Conservation (phyloP, 2,797 vertebrate genomes). For the Austrolebias charrua region DNA sequence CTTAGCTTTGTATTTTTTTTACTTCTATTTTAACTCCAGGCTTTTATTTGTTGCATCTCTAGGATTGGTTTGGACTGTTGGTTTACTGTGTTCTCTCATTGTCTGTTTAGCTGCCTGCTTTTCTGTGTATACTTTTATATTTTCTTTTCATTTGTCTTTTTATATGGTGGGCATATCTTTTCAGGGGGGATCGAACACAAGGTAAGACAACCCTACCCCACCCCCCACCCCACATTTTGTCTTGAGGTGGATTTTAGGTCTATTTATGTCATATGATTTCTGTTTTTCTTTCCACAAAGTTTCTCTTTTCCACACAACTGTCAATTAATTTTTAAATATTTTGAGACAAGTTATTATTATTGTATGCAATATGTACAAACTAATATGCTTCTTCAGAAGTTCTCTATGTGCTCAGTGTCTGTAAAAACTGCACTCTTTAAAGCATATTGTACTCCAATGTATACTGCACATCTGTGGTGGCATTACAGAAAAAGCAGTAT, state of each 20-base stretch:
- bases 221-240: constrained; percentile 71
- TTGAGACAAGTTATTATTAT: constrained; percentile 16
- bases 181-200: constrained; percentile 76
- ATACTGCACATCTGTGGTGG: too few relatives aligned
- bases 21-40: constrained; percentile 71
- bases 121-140: constrained; percentile 23
- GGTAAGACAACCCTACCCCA: too few relatives aligned
- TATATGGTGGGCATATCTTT: constrained; percentile 78
- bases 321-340: constrained; percentile 51
- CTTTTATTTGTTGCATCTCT: constrained; percentile 74
- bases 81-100: constrained; percentile 57
- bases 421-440: too few relatives aligned
- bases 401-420: too few relatives aligned
- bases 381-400: too few relatives aligned
- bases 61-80: constrained; percentile 73
- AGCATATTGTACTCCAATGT: too few relatives aligned
- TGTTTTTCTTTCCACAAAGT: background rate
- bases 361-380: too few relatives aligned
- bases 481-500: too few relatives aligned
- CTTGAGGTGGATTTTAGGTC: constrained; percentile 61
- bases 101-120: constrained; percentile 13
- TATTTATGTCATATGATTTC: constrained; percentile 37
- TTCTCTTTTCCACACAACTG: constrained; percentile 3
- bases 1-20: constrained; percentile 45
- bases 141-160: constrained; percentile 65